Base-by-base conservation (phyloP, 2,113 vertebrate genomes). In the Copsychus sechellarum region DNA sequence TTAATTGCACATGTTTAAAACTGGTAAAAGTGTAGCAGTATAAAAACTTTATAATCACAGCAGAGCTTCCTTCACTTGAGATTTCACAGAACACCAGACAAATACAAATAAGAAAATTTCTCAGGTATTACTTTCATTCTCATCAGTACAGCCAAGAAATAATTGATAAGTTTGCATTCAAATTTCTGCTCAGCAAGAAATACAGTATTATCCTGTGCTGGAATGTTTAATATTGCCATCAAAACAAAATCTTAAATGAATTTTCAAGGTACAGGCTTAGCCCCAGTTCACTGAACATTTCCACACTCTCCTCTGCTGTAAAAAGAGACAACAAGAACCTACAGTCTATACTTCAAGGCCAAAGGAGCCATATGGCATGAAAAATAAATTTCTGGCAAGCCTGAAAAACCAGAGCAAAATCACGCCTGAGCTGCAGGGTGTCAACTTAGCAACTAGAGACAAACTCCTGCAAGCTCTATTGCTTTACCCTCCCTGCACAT, bases 401-500 rank as follows among this genome's bases (percentile, higher is more conserved):
- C 69, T 89, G 43, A 79, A 86, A 83, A 87, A 53, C 40, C 71
- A 84, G 86, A 23, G 73, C 14, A 81, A 43, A 36, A 47, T 54
- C 53, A 29, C 8, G 24, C 38, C 33, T 66, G 26, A 54, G 57
- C 51, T 67, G 57, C 71, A 77, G n/a, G 76, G 66, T 5, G 64
- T 74, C 58, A 62, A 21, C 33, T n/a, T 38, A 34, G 50, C 6
- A 19, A 54, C 2, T 36, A 33, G 13, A 61, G 40, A 74, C 11
- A 50, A 77, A 81, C 18, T 83, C 43, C 31, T 23, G 21, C 0
- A 0, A 5, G 22, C 23, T 7, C 42, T 33, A 7, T 8, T 33
- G 56, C 66, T 33, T 9, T 3, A 19, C 7, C 16, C 51, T 61
- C 69, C 47, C 34, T 50, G 23, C 34, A 57, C 5, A 4, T 4